Evolutionary conservation across 2,113 vertebrate genomes (phyloP), one percentile per base, ranked within the genome.

Genomic region (Rutilus rutilus): DNA sequence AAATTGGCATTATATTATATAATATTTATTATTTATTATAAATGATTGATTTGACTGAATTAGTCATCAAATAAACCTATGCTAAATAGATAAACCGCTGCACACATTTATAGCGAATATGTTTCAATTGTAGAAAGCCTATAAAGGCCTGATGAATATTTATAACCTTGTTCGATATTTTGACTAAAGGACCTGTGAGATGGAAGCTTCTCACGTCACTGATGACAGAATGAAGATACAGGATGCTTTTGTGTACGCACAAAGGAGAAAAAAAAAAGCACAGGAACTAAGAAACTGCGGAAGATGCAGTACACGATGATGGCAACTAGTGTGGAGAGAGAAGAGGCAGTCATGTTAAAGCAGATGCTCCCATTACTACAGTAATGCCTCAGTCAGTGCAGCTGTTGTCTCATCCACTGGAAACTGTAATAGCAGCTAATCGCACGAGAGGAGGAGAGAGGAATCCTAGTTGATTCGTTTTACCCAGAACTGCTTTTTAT

Each of bases 141-240:
- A 62, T 59, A 78, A 59, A 57, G 76, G 30, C 21, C 52, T 78
- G 76, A 78, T 78, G 52, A 78, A 78, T 59, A 78, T 78, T 78
- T 59, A 78, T 59, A 39, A 59, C 36, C 19, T 59, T 30, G 30
- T 59, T 78, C 52, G 39, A 78, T 59, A 78, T 78, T 78, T 78
- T 78, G 52, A 59, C 52, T 5, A 78, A 62, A 62, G 25, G 10
- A 52, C 15, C 25, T 50, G n/a, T 52, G 45, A 76, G 47, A 76
- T 30, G 52, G 78, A 6, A 79, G 54, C 78, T 42, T 60, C 7
- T 39, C 78, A 62, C 14, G 12, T 79, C 57, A 62, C 36, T 45
- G 36, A 62, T 79, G 78, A 62, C 33, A 62, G 36, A 79, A 45
- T 62, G 78, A 79, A 79, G 36, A 62, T 45, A 79, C 57, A 15